Evolutionary conservation across 1,140 invertebrate species (phyloP), one percentile per base, ranked within the genome.

Genomic region (Melitaea cinxia): DNA sequence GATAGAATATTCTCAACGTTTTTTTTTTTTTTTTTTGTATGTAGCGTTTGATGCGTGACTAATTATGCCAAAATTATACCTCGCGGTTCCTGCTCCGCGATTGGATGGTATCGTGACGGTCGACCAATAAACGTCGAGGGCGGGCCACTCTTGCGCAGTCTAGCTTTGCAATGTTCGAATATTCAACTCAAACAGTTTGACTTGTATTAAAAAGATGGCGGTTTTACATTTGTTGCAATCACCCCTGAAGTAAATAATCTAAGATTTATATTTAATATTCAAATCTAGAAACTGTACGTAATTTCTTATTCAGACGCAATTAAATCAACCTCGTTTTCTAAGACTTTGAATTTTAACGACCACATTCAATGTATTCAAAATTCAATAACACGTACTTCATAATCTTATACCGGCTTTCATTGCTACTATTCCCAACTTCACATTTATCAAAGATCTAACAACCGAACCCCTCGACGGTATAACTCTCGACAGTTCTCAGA

Each of bases 51-150:
- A 78, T 79, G 81, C 88, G 83, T 90, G 86, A 90, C 85, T 88
- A 87, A 90, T 89, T 89, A 87, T 84, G 83, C 82, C 86, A 84
- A 89, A 89, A 83, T 83, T 87, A 87, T 81, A 85, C 85, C 35
- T 54, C 50, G 59, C 63, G 65, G 70, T 75, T 80, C 67, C 71
- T 45, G 62, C 68, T 58, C 58, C 47, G 68, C 64, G 68, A 90
- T 88, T 90, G 88, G 85, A 65, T 50, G 70, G 72, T 64, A 72
- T 67, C 54, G 78, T 80, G 83, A 75, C 72, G 79, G 72, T 68
- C 66, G 71, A 65, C 88, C 88, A 90, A 90, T 90, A 65, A 78
- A 63, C 68, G 71, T 10, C 39, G 70, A 73, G 83, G 85, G 86
- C 83, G 88, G 75, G 67, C 62, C 77, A 78, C 88, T 82, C 83